Evolutionary conservation across 2,797 vertebrate species (phyloP).

Genomic region (Notolabrus celidotus): DNA sequence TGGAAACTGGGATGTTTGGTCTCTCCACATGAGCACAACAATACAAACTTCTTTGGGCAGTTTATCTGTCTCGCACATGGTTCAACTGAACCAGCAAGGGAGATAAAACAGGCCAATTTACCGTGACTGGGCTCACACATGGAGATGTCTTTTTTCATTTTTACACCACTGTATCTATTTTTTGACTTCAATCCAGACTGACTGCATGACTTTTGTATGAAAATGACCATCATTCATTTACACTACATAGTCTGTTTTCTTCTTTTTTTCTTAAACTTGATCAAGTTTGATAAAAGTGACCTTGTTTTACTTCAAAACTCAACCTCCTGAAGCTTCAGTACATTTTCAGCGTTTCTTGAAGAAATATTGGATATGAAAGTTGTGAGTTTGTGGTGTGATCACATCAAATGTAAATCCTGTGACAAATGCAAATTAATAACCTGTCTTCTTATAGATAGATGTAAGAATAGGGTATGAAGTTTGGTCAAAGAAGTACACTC

Average conservation of each 20-base stretch:
- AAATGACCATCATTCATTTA: too few relatives aligned
- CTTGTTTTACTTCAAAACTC: neutral
- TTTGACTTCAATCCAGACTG: neutral
- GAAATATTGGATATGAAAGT: conserved; percentile 16
- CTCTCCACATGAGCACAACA: conserved; percentile 66
- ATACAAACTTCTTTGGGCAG: conserved; percentile 68
- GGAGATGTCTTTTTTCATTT: conserved; percentile 6
- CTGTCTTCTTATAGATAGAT: conserved; percentile 32
- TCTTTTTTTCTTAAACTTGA: too few relatives aligned
- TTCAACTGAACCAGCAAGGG: conserved; percentile 34
- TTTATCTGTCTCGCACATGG: conserved; percentile 75
- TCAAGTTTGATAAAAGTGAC: too few relatives aligned
- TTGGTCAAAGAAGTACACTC: conserved; percentile 59
- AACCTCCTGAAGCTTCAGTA: conserved; percentile 6
- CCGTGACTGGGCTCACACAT: conserved; percentile 24
- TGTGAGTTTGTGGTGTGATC: conserved; percentile 31
- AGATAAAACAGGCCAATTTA: conserved; percentile 50
- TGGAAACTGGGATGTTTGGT: conserved; percentile 66
- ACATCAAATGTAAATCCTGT: conserved; percentile 39
- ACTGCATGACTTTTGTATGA: too few relatives aligned
- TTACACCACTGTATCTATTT: neutral
- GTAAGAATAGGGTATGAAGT: conserved; percentile 44
- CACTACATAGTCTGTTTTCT: too few relatives aligned
- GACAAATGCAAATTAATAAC: conserved; percentile 58
- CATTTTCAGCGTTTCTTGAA: neutral